Base-by-base conservation (phyloP, 2,113 vertebrate genomes). In the Otus sunia region DNA sequence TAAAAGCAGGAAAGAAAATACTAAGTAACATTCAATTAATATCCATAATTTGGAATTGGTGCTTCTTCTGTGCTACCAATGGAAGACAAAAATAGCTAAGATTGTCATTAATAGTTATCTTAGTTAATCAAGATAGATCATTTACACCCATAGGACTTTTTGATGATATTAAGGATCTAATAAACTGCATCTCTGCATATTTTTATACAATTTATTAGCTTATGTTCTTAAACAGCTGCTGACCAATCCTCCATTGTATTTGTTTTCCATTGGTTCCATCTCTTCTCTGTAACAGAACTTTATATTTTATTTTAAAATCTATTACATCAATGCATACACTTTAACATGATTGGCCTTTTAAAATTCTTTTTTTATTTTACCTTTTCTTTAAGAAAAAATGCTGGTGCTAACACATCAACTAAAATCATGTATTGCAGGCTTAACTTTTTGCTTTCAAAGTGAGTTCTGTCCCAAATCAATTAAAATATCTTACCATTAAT, bases 261-360 rank as follows among this genome's bases (percentile, higher is more conserved):
- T 66, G 34, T 22, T 73, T 90, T 76, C 55, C 4, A 0, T 26
- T 50, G 29, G 12, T 89, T 84, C 63, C 9, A 2, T 66, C 41
- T 60, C 53, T 71, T 81, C 12, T 80, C 82, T 96, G 86, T 55
- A 95, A 95, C 41, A 93, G 49, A 94, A 80, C 91, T 94, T 76
- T 19, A 7, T 29, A 73, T 79, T 92, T 95, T 69, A 68, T 43
- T 75, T 75, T 17, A 5, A 82, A 64, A 66, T 12, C 34, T 32
- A 29, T 71, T 41, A 34, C 22, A 45, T 50, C 56, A 64, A 56
- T 74, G 8, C 49, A 22, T 32, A 10, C 10, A 20, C 18, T 81
- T 89, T 75, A 88, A 9, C 14, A 25, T 13, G 8, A 60, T 23
- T 5, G 1, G 8, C 67, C 15, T 12, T 59, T 71, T 26, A 11